Conservation (phyloP, 1,140 invertebrate species). For the Lepidostoma basale region DNA sequence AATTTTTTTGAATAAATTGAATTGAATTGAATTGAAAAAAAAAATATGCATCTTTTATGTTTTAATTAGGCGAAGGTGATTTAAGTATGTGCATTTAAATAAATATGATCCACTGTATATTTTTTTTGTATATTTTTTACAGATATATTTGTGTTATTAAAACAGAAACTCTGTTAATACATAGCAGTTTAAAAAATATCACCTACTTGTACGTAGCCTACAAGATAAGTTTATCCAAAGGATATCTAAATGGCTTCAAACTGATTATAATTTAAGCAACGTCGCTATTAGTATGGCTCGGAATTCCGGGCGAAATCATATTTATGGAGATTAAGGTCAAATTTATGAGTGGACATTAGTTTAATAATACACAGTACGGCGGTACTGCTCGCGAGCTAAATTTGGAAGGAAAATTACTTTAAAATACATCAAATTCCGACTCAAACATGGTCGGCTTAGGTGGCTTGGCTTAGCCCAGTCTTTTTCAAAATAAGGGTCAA, state of each 20-base stretch:
- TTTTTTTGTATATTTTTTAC: background rate
- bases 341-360: constrained; percentile 24
- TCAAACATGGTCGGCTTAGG: background rate
- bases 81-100: too few relatives aligned
- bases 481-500: too few relatives aligned
- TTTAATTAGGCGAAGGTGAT: too few relatives aligned
- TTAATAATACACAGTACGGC: constrained; percentile 20
- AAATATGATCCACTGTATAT: too few relatives aligned
- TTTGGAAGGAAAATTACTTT: constrained; percentile 7
- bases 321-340: constrained; percentile 11
- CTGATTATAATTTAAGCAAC: background rate
- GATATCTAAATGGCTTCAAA: background rate
- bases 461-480: too few relatives aligned
- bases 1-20: too few relatives aligned
- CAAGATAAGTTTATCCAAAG: background rate
- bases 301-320: constrained; percentile 7
- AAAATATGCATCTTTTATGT: too few relatives aligned
- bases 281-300: background rate
- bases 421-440: constrained; percentile 18
- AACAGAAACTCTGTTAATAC: background rate
- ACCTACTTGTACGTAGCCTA: background rate
- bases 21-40: too few relatives aligned
- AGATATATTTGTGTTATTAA: background rate
- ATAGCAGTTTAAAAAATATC: background rate
- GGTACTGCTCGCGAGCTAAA: background rate